A percentile compares a stretch with the other conserved stretches of the same genome.
phyloP scores from a whole-genome alignment of 2,888 invertebrate genomes.

The Drosophila paramelanica region DNA sequence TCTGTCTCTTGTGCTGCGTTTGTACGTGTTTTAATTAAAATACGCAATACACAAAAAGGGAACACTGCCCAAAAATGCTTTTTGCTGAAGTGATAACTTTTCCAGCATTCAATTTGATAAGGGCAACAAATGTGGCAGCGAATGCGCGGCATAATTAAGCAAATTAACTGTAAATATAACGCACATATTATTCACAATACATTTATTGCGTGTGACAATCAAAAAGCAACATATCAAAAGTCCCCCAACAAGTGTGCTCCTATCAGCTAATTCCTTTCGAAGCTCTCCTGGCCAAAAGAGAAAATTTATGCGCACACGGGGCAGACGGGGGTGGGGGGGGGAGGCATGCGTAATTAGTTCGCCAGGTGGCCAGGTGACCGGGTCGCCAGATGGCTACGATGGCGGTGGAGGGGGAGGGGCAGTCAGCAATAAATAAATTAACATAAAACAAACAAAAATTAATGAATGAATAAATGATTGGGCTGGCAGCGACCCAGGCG shows the following conservation, averaged over 20 bases:
- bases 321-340: conserved; percentile 5
- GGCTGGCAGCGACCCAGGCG: conserved; percentile 21
- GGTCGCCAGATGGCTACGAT: conserved; percentile 6
- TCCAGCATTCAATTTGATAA: conserved; percentile 60
- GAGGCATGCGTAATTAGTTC: conserved; percentile 68
- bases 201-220: conserved; percentile 69
- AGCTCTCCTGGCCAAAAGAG: conserved; percentile 8
- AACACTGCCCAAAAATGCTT: conserved; percentile 15
- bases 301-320: conserved; percentile 68
- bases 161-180: conserved; percentile 69
- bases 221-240: conserved; percentile 77
- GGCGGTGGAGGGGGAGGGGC: conserved; percentile 8
- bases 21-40: conserved; percentile 78
- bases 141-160: conserved; percentile 54
- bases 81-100: conserved; percentile 60
- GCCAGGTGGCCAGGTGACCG: conserved; percentile 42
- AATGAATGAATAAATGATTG: conserved; percentile 80
- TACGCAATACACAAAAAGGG: conserved; percentile 46
- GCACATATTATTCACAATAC: conserved; percentile 29
- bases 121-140: conserved; percentile 28
- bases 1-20: conserved; percentile 15
- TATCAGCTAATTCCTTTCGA: conserved; percentile 56
- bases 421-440: conserved; percentile 75
- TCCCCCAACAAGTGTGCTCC: conserved; percentile 44
- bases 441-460: conserved; percentile 80